Conservation (phyloP, 1,140 invertebrate species). For the Phthorimaea operculella region DNA sequence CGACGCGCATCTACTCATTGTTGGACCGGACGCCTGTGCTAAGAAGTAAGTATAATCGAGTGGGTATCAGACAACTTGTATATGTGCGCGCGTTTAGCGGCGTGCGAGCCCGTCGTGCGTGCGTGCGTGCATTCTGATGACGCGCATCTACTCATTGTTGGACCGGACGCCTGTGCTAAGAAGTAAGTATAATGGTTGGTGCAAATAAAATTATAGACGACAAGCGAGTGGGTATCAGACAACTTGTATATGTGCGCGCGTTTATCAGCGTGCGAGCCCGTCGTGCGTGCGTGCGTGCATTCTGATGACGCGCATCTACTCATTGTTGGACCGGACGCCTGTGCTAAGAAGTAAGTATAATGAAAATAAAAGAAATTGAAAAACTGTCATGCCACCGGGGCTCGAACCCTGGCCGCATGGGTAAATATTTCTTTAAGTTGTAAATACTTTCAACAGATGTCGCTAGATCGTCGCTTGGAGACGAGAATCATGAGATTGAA, state of each 20-base stretch:
- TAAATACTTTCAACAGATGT: no score
- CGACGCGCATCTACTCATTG: constrained; percentile 21
- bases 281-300: constrained; percentile 12
- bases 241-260: constrained; percentile 20
- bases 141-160: constrained; percentile 25
- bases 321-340: constrained; percentile 29
- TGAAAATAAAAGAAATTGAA: no score
- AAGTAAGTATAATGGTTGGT: no score
- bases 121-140: constrained; percentile 7
- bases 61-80: constrained; percentile 16
- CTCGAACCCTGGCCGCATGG: no score
- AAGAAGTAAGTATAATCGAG: constrained; percentile 32
- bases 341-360: constrained; percentile 34
- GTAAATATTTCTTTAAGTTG: no score
- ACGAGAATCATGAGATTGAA: no score
- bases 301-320: constrained; percentile 18
- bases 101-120: constrained; percentile 15
- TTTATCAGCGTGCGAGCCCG: constrained; percentile 11
- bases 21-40: constrained; percentile 32
- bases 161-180: constrained; percentile 34
- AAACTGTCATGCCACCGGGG: no score
- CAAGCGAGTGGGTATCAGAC: no score
- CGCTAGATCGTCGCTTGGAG: no score
- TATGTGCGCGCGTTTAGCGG: constrained; percentile 20
- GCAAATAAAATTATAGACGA: no score